These are phyloP conservation scores for Astyanax mexicanus DNA, from an alignment of 2,797 vertebrate genomes.

Conservation along the genomic window DNA sequence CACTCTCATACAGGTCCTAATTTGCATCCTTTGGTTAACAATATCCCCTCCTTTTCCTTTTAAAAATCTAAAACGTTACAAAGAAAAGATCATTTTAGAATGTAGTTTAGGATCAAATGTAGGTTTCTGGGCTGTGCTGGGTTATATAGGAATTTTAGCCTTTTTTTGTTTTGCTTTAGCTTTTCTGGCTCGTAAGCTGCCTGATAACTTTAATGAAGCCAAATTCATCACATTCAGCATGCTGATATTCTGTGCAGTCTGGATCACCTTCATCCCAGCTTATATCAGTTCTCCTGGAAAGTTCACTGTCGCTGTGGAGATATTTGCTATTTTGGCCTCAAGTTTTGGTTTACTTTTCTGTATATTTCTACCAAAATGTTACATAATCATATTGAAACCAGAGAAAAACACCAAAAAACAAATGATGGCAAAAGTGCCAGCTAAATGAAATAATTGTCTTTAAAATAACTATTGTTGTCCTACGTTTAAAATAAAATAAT, in stretches of 20 bases:
- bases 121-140: conserved; percentile 52
- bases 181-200: conserved; percentile 45
- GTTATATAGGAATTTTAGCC: conserved; percentile 49
- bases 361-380: no score
- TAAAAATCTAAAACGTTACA: conserved; percentile 36
- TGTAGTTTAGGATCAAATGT: conserved; percentile 41
- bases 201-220: conserved; percentile 50
- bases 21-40: conserved; percentile 48
- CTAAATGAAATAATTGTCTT: no score
- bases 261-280: conserved; percentile 42
- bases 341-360: conserved; percentile 49
- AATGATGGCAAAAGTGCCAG: no score
- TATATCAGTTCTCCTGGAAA: conserved; percentile 46
- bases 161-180: conserved; percentile 50
- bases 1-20: conserved; percentile 47
- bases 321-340: conserved; percentile 52
- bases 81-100: conserved; percentile 49
- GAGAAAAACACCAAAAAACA: no score
- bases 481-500: no score
- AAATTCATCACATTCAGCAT: conserved; percentile 52
- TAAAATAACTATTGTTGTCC: no score
- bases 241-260: conserved; percentile 53
- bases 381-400: no score
- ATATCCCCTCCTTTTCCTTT: conserved; percentile 50
- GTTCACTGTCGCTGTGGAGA: conserved; percentile 47